Conservation (phyloP, 2,888 invertebrate genomes). For the Synergus japonicus region DNA sequence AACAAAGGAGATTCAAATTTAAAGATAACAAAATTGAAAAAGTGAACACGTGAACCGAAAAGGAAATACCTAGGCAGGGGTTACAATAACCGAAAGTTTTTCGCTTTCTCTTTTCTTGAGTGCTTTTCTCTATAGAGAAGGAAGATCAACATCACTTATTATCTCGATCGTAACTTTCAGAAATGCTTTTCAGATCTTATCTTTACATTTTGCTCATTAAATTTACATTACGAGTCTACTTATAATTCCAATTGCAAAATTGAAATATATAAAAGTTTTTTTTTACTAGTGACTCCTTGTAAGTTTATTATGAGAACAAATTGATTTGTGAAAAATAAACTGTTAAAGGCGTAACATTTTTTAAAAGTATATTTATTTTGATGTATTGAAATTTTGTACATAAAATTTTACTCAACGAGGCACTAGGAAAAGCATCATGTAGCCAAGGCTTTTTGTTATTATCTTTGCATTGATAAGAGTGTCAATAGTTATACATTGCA, state of each 20-base stretch:
- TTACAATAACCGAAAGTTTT: conserved; percentile 2
- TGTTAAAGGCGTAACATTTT: too few relatives aligned
- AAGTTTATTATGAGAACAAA: not conserved
- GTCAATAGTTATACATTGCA: conserved; percentile 25
- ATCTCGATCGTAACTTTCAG: conserved; percentile 6
- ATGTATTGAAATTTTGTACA: not conserved
- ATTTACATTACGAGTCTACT: not conserved
- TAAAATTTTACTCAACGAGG: not conserved
- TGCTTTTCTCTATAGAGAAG: not conserved
- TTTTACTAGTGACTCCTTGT: not conserved
- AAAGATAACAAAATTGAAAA: not conserved
- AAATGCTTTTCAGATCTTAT: not conserved
- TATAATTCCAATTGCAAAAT: too few relatives aligned
- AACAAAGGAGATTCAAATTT: too few relatives aligned
- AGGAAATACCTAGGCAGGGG: not conserved
- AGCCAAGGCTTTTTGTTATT: not conserved
- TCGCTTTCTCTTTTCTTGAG: conserved; percentile 14
- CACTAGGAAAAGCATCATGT: not conserved
- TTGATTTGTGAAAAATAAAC: not conserved
- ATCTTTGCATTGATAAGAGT: conserved; percentile 24
- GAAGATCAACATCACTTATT: not conserved
- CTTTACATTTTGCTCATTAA: not conserved
- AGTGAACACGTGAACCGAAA: not conserved
- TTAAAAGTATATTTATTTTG: not conserved
- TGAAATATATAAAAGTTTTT: not conserved